A percentile compares a stretch with the other conserved stretches of the same genome.
Conservation (phyloP, 2,113 vertebrate genomes). For the Aythya baeri region DNA sequence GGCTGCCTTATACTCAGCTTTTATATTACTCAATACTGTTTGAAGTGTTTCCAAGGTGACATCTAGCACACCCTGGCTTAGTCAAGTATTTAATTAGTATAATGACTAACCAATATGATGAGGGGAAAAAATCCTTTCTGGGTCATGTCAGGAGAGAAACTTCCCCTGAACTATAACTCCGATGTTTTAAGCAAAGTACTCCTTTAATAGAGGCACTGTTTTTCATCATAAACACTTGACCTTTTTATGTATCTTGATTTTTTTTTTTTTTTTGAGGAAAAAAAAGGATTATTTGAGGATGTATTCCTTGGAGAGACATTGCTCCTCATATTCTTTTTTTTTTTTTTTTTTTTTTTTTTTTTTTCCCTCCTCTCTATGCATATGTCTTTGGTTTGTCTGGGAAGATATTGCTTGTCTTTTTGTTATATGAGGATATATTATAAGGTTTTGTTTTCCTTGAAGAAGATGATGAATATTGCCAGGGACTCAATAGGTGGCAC, state of each 20-base stretch:
- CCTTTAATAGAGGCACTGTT: background rate
- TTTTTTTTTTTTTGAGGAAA: background rate
- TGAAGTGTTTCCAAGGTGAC: slow-evolving; percentile 66
- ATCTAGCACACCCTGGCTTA: slow-evolving; percentile 40
- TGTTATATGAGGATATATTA: background rate
- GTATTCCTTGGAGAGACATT: background rate
- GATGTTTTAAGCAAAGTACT: slow-evolving; percentile 9
- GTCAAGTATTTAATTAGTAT: slow-evolving; percentile 70
- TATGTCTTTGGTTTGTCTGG: background rate
- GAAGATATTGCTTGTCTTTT: background rate
- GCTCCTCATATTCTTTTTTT: background rate
- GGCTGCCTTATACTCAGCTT: slow-evolving; percentile 25
- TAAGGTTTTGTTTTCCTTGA: background rate
- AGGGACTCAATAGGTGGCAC: slow-evolving; percentile 73
- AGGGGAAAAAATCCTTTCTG: slow-evolving; percentile 11
- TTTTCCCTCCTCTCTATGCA: background rate
- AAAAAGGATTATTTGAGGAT: background rate
- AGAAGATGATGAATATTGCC: background rate
- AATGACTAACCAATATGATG: slow-evolving; percentile 52
- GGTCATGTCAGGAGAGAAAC: slow-evolving; percentile 3
- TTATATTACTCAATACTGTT: slow-evolving; percentile 28
- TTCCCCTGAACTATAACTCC: slow-evolving; percentile 17
- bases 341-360: background rate
- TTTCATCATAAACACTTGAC: background rate
- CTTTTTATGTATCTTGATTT: background rate